Evolutionary conservation across 2,888 invertebrate species (phyloP), one percentile per base, ranked within the genome.

Genomic region (Apodemia duryi): DNA sequence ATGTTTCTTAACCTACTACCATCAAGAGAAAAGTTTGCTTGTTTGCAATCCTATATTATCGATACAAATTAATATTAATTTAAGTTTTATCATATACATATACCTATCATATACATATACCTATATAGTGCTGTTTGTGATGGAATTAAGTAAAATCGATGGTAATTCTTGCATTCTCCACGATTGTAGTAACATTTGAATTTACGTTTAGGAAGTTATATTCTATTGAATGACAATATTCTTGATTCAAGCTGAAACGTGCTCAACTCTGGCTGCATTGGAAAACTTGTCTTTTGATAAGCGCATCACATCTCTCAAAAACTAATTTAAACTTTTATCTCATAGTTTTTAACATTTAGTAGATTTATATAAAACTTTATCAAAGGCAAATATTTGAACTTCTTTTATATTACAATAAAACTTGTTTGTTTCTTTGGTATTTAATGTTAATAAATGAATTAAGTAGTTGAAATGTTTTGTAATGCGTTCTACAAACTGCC

Each of bases 281-380:
- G 29, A 57, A 54, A 57, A 57, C 57, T 57, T 57, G 13, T 32
- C 57, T 57, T 57, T 57, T 57, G 57, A 29, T 57, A 57, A 57
- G 57, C 29, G 32, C 57, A 32, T 57, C 57, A 57, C 57, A 57
- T 29, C 32, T 13, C 57, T 57, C 11, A 32, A 11, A 29, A 57
- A 57, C 57, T 57, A 57, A 57, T 57, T 57, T 29, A 57, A 57
- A 57, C 11, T 57, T 57, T 57, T 57, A 57, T 57, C 57, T 29
- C 13, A 13, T 11, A 57, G 57, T 57, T 57, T 57, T 57, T 11
- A 57, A 5, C 9, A 32, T 57, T 57, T 54, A 54, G 11, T 43
- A 43, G 7, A 41, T 41, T 41, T 10, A 10, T 41, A 41, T 7
- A 41, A 43, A 43, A 43, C 10, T 11, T 11, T 43, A 35, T 35